phyloP scores from a whole-genome alignment of 2,888 invertebrate species.

The Hydrotaea cyrtoneurina region DNA sequence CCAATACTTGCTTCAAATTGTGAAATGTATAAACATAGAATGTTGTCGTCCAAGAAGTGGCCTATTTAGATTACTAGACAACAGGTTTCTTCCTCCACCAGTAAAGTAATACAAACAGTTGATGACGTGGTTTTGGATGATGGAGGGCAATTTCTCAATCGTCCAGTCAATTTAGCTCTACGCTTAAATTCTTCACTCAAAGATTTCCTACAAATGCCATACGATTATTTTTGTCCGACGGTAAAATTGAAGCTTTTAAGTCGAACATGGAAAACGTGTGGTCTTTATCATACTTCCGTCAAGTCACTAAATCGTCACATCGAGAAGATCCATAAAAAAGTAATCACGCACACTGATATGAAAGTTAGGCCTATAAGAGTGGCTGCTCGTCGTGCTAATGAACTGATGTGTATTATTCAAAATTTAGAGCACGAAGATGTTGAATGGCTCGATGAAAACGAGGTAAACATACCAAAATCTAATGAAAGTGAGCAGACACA shows the following conservation, averaged over 20 bases:
- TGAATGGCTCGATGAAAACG: no score
- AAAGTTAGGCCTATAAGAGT: constrained; percentile 24
- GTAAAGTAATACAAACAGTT: constrained; percentile 34
- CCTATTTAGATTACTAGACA: constrained; percentile 45
- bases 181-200: constrained; percentile 16
- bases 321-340: constrained; percentile 7
- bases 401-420: constrained; percentile 47
- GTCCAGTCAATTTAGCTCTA: constrained; percentile 43
- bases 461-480: no score
- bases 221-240: neutral
- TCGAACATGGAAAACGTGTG: constrained; percentile 46
- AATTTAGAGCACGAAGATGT: constrained; percentile 49
- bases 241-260: constrained; percentile 36
- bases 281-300: constrained; percentile 50
- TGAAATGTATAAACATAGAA: constrained; percentile 1
- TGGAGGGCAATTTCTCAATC: constrained; percentile 8
- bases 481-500: no score
- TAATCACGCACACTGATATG: constrained; percentile 8
- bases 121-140: no score
- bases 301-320: constrained; percentile 42
- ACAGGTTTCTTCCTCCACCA: constrained; percentile 49
- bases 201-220: constrained; percentile 6
- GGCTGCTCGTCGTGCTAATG: constrained; percentile 41
- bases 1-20: no score
- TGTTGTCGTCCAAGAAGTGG: neutral